phyloP scores from a whole-genome alignment of 1,140 invertebrate species.

The Orius insidiosus region DNA sequence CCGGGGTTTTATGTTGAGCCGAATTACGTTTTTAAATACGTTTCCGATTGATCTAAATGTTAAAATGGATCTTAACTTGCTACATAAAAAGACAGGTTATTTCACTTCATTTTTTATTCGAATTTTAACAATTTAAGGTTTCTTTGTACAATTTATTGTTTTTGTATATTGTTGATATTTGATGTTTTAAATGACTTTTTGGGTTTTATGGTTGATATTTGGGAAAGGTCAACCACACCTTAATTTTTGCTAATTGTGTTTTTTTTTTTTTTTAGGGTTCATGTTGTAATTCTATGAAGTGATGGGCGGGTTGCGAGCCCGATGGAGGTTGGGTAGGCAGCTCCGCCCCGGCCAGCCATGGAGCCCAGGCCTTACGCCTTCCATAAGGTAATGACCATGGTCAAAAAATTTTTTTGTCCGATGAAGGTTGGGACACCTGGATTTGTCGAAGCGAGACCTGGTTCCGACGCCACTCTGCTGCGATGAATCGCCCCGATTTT shows the following conservation, averaged over 20 bases:
- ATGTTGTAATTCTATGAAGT: constrained; percentile 13
- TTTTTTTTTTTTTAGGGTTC: constrained; percentile 10
- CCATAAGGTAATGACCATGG: constrained; percentile 34
- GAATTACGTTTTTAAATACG: not conserved
- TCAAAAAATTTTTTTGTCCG: too few species aligned
- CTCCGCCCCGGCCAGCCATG: constrained; percentile 23
- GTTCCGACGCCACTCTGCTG: too few species aligned
- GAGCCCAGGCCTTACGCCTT: constrained; percentile 43
- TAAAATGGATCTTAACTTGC: not conserved
- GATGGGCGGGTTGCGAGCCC: constrained; percentile 47
- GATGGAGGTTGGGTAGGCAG: constrained; percentile 45
- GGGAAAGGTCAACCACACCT: not conserved
- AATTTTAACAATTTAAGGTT: not conserved
- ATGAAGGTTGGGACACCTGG: too few species aligned
- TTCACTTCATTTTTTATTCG: constrained; percentile 5
- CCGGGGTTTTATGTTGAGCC: not conserved
- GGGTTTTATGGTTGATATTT: not conserved
- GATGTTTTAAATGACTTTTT: not conserved
- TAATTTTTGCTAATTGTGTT: not conserved
- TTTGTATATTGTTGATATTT: not conserved
- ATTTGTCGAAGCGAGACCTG: too few species aligned
- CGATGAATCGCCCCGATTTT: too few species aligned
- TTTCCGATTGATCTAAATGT: constrained; percentile 3
- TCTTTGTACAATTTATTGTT: not conserved
- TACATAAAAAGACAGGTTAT: constrained; percentile 8